Conservation (phyloP, 2,113 vertebrate genomes). For the Hirundichthys speculiger region DNA sequence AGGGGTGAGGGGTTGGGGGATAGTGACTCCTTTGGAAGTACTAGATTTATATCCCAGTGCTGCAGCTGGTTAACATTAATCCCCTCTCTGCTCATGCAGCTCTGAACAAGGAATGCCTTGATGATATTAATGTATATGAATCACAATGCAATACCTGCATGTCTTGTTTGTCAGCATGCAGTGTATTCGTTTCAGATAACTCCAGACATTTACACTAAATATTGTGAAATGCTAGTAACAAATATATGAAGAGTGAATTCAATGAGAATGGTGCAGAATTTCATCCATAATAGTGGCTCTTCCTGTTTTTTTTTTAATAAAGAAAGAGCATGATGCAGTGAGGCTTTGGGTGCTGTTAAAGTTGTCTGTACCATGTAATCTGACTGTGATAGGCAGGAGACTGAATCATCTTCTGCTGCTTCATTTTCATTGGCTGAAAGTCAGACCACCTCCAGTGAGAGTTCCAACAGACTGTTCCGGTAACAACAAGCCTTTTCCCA, state of each 20-base stretch:
- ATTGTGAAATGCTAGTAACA: neutral
- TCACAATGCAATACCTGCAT: too few relatives aligned
- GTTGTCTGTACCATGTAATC: constrained; percentile 4
- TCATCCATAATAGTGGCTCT: neutral
- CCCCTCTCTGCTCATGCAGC: constrained; percentile 23
- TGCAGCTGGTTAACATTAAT: constrained; percentile 70
- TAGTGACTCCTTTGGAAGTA: constrained; percentile 31
- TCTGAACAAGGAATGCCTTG: neutral
- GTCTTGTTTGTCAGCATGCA: too few relatives aligned
- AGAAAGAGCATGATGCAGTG: neutral
- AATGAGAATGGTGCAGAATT: neutral
- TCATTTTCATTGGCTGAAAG: constrained; percentile 61
- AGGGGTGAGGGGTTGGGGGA: neutral
- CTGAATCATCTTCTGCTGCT: constrained; percentile 58
- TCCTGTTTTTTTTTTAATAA: neutral
- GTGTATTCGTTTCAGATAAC: too few relatives aligned
- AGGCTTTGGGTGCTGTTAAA: neutral
- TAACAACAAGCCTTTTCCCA: constrained; percentile 67
- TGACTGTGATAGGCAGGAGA: constrained; percentile 40
- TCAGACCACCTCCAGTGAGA: constrained; percentile 49
- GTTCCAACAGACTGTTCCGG: constrained; percentile 60
- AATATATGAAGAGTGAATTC: neutral
- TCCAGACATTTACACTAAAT: neutral
- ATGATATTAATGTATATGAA: too few relatives aligned
- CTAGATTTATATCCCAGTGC: constrained; percentile 54